A percentile compares a stretch with the other conserved stretches of the same genome.
Conservation (phyloP, 2,797 vertebrate genomes). For the Selene dorsalis region DNA sequence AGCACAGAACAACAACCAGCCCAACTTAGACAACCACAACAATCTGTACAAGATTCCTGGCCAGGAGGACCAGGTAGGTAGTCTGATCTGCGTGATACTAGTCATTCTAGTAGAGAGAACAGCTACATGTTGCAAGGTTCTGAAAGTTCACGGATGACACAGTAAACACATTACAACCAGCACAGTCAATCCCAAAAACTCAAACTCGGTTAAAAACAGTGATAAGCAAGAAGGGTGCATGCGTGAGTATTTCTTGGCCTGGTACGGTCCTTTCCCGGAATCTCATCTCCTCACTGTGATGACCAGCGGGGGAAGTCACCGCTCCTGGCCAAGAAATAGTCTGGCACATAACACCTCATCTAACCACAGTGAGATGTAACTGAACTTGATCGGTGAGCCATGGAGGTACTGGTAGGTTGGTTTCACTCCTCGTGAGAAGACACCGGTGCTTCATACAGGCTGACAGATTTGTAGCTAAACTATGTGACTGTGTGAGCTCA, state of each 20-base stretch:
- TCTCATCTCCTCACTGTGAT: not conserved
- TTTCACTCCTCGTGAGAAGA: not conserved
- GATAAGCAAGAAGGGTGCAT: too few species aligned
- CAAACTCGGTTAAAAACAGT: too few species aligned
- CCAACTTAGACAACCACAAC: conserved; percentile 87
- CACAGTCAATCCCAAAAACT: too few species aligned
- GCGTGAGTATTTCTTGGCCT: not conserved
- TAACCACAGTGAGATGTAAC: not conserved
- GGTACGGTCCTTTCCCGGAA: not conserved
- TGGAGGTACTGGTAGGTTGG: not conserved
- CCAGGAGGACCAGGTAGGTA: conserved; percentile 67
- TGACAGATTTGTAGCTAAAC: not conserved
- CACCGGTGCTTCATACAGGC: not conserved
- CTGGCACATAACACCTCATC: not conserved
- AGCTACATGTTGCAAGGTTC: not conserved
- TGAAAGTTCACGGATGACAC: not conserved
- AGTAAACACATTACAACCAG: not conserved
- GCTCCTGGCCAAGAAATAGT: not conserved
- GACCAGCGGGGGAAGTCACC: not conserved
- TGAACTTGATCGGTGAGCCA: not conserved
- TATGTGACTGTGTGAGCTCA: not conserved
- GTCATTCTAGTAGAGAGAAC: not conserved
- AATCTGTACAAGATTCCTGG: conserved; percentile 84
- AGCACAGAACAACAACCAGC: conserved; percentile 87
- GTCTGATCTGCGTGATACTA: not conserved